These are phyloP conservation scores for Microvelia longipes DNA, from an alignment of 1,140 invertebrate species.

Conservation along the genomic window DNA sequence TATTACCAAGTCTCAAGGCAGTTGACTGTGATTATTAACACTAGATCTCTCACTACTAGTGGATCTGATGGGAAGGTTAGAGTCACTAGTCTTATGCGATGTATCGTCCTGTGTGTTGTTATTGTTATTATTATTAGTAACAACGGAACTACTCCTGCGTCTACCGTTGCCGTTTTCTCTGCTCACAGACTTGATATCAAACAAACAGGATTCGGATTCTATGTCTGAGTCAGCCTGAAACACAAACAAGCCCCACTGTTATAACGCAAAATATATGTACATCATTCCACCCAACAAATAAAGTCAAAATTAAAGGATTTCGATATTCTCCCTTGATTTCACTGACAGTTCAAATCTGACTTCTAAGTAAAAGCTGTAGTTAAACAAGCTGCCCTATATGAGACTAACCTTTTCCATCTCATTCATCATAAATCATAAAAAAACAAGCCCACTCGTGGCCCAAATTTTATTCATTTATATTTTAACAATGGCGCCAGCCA, in stretches of 20 bases:
- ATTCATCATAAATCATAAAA: no score
- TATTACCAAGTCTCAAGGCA: slow-evolving; percentile 18
- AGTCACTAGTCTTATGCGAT: slow-evolving; percentile 12
- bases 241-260: slow-evolving; percentile 8
- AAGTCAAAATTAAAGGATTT: no score
- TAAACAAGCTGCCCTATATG: no score
- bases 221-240: slow-evolving; percentile 42
- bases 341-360: no score
- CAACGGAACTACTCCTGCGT: slow-evolving; percentile 38
- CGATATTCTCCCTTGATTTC: no score
- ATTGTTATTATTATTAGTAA: slow-evolving; percentile 37
- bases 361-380: no score
- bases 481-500: no score
- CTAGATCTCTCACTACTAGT: slow-evolving; percentile 20
- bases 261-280: no score
- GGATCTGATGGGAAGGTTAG: slow-evolving; percentile 19
- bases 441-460: no score
- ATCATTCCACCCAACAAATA: no score
- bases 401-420: no score
- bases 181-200: slow-evolving; percentile 37
- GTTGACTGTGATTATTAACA: slow-evolving; percentile 16
- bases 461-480: no score
- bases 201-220: slow-evolving; percentile 41
- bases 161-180: slow-evolving; percentile 27
- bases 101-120: slow-evolving; percentile 14